Base-by-base conservation (phyloP, 1,140 invertebrate genomes). In the Drosophila auraria region DNA sequence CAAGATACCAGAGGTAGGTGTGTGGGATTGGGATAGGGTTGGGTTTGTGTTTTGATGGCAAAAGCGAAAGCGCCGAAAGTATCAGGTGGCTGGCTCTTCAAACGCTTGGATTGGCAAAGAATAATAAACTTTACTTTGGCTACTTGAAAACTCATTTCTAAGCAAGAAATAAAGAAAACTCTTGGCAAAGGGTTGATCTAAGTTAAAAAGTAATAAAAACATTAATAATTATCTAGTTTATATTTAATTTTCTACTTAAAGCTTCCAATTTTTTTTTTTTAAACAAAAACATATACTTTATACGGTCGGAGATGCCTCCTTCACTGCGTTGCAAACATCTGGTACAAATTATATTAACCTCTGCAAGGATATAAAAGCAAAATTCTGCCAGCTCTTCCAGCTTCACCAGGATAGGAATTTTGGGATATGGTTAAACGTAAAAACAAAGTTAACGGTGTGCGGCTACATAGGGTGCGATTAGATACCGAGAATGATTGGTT, bases 1-100 rank as follows among this genome's bases (percentile, higher is more conserved):
- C 83, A 77, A 87, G 63, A 74, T 87, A 87, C 83, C 83, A 86
- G 20, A 23, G 60, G 47, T 66, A 50, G 65, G 47, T 54, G 45
- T 47, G 53, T 40, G 38, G 74, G 15, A n/a, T n/a, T 3, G 40
- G 60, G n/a, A 38, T 7, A 11, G 23, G 38, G 50, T 53, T 23
- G 50, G 45, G 9, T 30, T 61, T 38, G 61, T 17, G 12, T 23
- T 40, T 36, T 20, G 23, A 61, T 74, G 68, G 69, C 61, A 50
- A 53, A 68, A 62, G 71, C 71, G 54, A 60, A 82, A 59, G 65
- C 61, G 47, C 40, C 54, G 56, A 59, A 68, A 56, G 23, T 44
- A 57, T 57, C 14, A 40, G 15, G 17, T 59, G 38, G 17, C 14
- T 45, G n/a, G 23, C 17, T n/a, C 12, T 45, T 47, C 27, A 14